Evolutionary conservation across 2,113 vertebrate genomes (phyloP).

Genomic region (Rhineura floridana): DNA sequence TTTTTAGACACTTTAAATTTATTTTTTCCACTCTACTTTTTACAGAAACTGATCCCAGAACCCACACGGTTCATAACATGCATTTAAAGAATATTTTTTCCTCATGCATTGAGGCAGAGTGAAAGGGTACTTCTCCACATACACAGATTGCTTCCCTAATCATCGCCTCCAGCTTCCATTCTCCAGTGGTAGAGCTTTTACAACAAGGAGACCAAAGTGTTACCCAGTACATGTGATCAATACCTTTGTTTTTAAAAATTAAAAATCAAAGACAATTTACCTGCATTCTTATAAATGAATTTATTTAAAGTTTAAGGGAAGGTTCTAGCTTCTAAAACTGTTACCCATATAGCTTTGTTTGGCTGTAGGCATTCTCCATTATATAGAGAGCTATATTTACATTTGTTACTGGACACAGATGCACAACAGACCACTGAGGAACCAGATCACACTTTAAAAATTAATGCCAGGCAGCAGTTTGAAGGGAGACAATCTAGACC

Average conservation of each 20-base stretch:
- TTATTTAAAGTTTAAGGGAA: not conserved
- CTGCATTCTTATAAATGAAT: not conserved
- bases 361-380: not conserved
- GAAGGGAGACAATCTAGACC: not conserved
- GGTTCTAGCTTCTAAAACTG: not conserved
- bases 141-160: not conserved
- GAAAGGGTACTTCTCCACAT: not conserved
- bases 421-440: not conserved
- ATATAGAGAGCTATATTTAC: not conserved
- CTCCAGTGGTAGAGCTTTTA: not conserved
- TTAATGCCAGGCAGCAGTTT: not conserved
- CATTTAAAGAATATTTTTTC: not conserved
- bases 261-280: not conserved
- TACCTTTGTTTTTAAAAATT: not conserved
- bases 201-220: not conserved
- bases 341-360: not conserved
- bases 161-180: not conserved
- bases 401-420: not conserved
- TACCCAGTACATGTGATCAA: not conserved
- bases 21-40: slow-evolving; percentile 7
- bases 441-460: not conserved
- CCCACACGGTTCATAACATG: not conserved
- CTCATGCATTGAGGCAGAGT: not conserved
- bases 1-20: not conserved
- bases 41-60: not conserved